Evolutionary conservation across 2,888 invertebrate genomes (phyloP), one percentile per base, ranked within the genome.

Genomic region (Autographa pulchrina): DNA sequence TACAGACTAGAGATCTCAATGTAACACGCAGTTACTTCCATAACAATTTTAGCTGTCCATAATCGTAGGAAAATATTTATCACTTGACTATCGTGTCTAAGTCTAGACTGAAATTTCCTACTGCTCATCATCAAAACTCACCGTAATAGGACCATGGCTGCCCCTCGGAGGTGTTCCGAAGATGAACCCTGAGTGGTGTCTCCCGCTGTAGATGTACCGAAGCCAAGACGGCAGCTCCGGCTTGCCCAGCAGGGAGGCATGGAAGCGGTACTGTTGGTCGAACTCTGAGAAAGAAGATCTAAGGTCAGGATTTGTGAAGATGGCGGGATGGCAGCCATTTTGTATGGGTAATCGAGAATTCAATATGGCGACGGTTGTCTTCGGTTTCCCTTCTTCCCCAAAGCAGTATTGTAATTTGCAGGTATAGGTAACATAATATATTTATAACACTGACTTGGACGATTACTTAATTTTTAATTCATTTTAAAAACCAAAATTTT

Each of bases 211-310:
- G 74, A 97, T 97, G 88, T 98, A 98, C 67, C 97, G 97, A 78
- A 99, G 97, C 99, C 99, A 99, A 5, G 97, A 95, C 0, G 99
- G 99, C 58, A 99, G 94, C 91, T 99, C 98, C 0, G 99, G 98
- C 78, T 97, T 97, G 78, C 97, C 97, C 65, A 97, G 90, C 70
- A 98, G 89, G 0, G 98, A 97, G 0, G 98, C 97, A 78, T 98
- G 97, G 91, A 98, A 98, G 1, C 97, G 96, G 86, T 97, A 97
- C 78, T 97, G 97, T 84, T 97, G 96, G 75, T 95, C 95, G 72
- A 95, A 96, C 81, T 96, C 97, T 97, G 88, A 64, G 65, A 65
- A 60, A 68, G 18, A 77, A 72, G n/a, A 31, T 20, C 8, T 35
- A 25, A 31, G 8, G 1, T 18, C 65, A 18, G 38, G 38, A 11